Conservation (phyloP, 2,888 invertebrate species). For the Beris chalybata region DNA sequence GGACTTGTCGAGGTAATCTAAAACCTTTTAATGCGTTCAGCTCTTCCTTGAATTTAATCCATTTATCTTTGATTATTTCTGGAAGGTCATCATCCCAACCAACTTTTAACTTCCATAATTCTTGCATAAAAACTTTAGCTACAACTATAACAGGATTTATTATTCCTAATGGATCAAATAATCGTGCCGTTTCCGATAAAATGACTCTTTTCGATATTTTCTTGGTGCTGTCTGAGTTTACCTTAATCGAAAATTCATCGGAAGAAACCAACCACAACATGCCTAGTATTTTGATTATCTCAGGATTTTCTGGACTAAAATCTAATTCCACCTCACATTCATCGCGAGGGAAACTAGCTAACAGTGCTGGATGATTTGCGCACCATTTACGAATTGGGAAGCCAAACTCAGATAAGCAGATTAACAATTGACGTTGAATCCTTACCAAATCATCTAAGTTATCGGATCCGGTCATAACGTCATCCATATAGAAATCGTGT, state of each 20-base stretch:
- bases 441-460: not conserved
- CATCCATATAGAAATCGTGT: constrained; percentile 58
- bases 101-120: too few relatives aligned
- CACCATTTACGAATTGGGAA: constrained; percentile 29
- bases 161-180: too few relatives aligned
- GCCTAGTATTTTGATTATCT: constrained; percentile 18
- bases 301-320: not conserved
- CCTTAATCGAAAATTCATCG: constrained; percentile 7
- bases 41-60: too few relatives aligned
- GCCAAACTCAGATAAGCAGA: constrained; percentile 3
- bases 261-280: constrained; percentile 23
- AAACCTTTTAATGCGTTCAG: too few relatives aligned
- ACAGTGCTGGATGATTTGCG: constrained; percentile 23
- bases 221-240: too few relatives aligned
- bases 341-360: constrained; percentile 17
- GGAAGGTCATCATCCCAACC: too few relatives aligned
- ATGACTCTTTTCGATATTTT: too few relatives aligned
- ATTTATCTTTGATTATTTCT: too few relatives aligned
- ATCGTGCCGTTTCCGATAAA: too few relatives aligned
- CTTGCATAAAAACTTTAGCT: too few relatives aligned
- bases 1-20: too few relatives aligned
- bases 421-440: not conserved
- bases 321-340: constrained; percentile 2
- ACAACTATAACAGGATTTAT: too few relatives aligned
- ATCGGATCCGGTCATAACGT: constrained; percentile 49